phyloP scores from a whole-genome alignment of 2,888 invertebrate species.

The Philereme vetulata region DNA sequence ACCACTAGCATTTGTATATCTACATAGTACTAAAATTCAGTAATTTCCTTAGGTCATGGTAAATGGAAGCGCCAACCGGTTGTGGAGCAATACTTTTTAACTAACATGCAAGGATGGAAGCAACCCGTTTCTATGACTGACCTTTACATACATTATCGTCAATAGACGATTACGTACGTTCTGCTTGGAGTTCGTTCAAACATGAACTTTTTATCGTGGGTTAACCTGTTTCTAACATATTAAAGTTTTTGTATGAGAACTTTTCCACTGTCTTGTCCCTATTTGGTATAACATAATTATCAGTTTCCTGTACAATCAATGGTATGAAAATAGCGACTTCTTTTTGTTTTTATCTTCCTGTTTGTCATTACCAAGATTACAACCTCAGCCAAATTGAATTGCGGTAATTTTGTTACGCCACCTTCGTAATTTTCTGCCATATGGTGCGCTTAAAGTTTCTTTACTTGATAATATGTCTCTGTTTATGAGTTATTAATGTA shows the following conservation, averaged over 20 bases:
- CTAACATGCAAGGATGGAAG: conserved; percentile 39
- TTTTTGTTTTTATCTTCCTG: conserved; percentile 32
- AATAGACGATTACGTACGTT: conserved; percentile 14
- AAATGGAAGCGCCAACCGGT: conserved; percentile 45
- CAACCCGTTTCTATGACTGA: conserved; percentile 50
- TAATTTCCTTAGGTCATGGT: conserved; percentile 37
- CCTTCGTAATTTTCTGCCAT: conserved; percentile 42
- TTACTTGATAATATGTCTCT: conserved; percentile 22
- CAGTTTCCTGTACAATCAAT: not conserved
- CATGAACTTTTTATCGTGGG: conserved; percentile 1
- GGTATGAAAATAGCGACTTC: not conserved
- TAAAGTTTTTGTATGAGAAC: not conserved
- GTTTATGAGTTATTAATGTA: conserved; percentile 17
- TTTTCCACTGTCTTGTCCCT: not conserved
- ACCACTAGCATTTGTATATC: conserved; percentile 18
- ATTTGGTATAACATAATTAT: not conserved
- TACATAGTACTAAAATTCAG: conserved; percentile 21
- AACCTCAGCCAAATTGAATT: conserved; percentile 47
- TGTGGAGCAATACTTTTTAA: conserved; percentile 47
- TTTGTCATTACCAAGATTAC: conserved; percentile 48
- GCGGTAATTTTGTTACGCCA: conserved; percentile 44
- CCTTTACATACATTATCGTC: conserved; percentile 42
- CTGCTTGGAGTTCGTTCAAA: conserved; percentile 12
- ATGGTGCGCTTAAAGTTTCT: conserved; percentile 31
- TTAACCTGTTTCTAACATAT: not conserved